These are phyloP conservation scores for Limosa lapponica DNA, from an alignment of 2,797 vertebrate species.

Conservation along the genomic window DNA sequence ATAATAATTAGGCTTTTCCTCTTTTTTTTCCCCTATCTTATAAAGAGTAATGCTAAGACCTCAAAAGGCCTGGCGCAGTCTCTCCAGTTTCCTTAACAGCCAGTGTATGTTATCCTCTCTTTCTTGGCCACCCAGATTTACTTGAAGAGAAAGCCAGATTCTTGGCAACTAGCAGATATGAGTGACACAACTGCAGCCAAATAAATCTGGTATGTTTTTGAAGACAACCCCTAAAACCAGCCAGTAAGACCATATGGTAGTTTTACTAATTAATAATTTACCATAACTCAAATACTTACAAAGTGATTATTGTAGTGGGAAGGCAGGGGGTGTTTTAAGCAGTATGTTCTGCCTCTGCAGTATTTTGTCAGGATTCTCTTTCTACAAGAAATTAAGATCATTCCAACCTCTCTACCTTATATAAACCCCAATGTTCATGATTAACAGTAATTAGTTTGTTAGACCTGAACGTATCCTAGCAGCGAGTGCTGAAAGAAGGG, in stretches of 20 bases:
- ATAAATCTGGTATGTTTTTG: not conserved
- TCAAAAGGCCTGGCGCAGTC: not conserved
- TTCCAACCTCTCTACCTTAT: not conserved
- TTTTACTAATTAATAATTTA: not conserved
- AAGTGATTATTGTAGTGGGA: not conserved
- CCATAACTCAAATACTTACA: not conserved
- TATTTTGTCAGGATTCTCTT: not conserved
- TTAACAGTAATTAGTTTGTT: not conserved
- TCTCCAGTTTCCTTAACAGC: not conserved
- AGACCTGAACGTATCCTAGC: not conserved
- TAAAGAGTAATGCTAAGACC: not conserved
- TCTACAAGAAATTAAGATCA: not conserved
- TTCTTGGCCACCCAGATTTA: not conserved
- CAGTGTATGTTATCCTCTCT: not conserved
- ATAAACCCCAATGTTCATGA: not conserved
- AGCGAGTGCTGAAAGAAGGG: not conserved
- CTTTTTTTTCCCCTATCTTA: fast-evolving
- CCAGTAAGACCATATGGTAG: not conserved
- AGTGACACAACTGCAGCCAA: not conserved
- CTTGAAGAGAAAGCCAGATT: not conserved
- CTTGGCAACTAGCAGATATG: not conserved
- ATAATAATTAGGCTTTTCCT: not conserved
- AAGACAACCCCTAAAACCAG: not conserved
- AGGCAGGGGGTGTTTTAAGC: not conserved
- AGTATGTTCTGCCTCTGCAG: not conserved